Percentiles rank a stretch among this genome's conserved stretches.
Evolutionary conservation across 2,888 invertebrate species (phyloP).

Genomic region (Synanthedon tipuliformis): DNA sequence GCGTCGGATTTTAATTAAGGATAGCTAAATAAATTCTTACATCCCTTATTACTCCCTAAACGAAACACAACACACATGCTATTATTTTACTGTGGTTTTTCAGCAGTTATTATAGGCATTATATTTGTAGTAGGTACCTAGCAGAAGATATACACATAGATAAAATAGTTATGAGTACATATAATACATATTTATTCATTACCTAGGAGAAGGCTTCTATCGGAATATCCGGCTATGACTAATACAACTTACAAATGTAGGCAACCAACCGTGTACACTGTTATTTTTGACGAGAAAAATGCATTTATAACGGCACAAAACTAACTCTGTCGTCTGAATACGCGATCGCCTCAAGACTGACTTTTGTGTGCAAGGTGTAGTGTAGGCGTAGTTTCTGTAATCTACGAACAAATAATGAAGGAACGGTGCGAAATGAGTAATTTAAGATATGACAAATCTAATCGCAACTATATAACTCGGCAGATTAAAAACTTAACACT

Average conservation of each 20-base stretch:
- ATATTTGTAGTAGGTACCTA: no score
- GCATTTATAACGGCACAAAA: constrained; percentile 21
- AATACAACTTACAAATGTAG: constrained; percentile 2
- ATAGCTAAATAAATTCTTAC: no score
- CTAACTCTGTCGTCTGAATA: constrained; percentile 26
- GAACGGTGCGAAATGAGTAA: not conserved
- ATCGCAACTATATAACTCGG: no score
- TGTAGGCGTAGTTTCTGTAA: constrained; percentile 1
- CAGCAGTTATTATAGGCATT: no score
- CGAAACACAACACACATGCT: no score
- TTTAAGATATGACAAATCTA: constrained; percentile 3
- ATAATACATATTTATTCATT: not conserved
- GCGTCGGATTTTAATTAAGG: no score
- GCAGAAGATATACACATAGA: no score
- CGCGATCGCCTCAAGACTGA: constrained; percentile 12
- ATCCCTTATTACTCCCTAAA: no score
- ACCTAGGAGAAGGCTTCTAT: not conserved
- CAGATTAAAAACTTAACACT: no score
- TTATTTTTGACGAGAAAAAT: constrained; percentile 17
- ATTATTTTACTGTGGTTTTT: no score
- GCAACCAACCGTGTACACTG: constrained; percentile 20
- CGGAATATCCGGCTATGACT: not conserved
- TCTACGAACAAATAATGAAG: no score
- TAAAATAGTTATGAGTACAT: no score
- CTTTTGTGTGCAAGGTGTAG: not conserved